Evolutionary conservation across 1,140 invertebrate species (phyloP).

Genomic region (Triops cancriformis): DNA sequence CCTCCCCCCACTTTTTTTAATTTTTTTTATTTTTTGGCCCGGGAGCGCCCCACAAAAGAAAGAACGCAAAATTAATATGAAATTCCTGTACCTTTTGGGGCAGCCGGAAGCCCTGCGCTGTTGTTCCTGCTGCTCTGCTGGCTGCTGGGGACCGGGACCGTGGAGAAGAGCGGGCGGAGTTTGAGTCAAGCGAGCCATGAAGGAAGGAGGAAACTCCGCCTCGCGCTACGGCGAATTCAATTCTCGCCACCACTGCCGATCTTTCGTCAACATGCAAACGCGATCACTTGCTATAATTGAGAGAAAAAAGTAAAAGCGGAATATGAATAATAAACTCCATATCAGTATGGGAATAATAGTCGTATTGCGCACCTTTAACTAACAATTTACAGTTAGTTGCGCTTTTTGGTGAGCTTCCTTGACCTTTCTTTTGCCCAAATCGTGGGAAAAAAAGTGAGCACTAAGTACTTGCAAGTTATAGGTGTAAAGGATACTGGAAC

Average conservation of each 20-base stretch:
- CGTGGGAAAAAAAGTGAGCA: not conserved
- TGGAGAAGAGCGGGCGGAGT: not conserved
- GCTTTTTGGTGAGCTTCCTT: not conserved
- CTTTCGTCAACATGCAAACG: not conserved
- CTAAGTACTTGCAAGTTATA: not conserved
- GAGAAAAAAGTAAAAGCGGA: not conserved
- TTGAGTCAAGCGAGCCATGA: not conserved
- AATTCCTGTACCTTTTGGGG: not conserved
- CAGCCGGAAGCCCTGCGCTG: slow-evolving; percentile 2
- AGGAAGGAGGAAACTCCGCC: not conserved
- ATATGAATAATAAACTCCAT: not conserved
- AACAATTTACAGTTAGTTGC: not conserved
- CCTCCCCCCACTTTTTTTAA: not conserved
- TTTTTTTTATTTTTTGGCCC: not conserved
- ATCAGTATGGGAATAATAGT: not conserved
- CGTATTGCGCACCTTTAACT: not conserved
- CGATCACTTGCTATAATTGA: not conserved
- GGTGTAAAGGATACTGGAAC: not conserved
- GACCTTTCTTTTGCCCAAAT: not conserved
- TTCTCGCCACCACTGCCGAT: not conserved
- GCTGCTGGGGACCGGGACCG: not conserved
- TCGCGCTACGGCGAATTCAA: not conserved
- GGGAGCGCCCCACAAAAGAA: not conserved
- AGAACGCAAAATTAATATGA: not conserved
- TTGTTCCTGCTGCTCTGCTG: not conserved